phyloP scores from a whole-genome alignment of 2,888 invertebrate genomes.

The Eulithis prunata region DNA sequence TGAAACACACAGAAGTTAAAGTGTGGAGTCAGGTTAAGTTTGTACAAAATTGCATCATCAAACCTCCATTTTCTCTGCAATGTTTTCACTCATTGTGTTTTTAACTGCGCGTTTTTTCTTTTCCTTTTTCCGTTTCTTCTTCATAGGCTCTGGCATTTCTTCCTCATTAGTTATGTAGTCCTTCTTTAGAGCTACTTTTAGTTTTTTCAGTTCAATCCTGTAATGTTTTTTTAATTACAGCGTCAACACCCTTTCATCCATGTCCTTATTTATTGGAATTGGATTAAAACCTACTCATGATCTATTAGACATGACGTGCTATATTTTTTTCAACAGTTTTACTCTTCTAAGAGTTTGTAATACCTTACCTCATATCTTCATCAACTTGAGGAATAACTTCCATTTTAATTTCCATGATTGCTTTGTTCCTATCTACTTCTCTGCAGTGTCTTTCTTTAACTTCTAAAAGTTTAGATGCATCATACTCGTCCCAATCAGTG shows the following conservation, averaged over 20 bases:
- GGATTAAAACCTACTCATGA: too few relatives aligned
- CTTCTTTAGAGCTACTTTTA: constrained; percentile 59
- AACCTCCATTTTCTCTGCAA: constrained; percentile 58
- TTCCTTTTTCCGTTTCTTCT: constrained; percentile 36
- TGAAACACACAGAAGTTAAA: too few relatives aligned
- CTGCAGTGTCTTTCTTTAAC: constrained; percentile 58
- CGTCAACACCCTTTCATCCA: too few relatives aligned
- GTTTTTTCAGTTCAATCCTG: constrained; percentile 57
- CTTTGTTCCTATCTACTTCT: constrained; percentile 49
- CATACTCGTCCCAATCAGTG: constrained; percentile 58
- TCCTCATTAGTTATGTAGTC: constrained; percentile 62
- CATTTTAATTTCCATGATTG: constrained; percentile 54
- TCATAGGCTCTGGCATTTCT: constrained; percentile 59
- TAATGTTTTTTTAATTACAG: neutral
- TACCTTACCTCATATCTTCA: constrained; percentile 58
- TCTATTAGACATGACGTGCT: too few relatives aligned
- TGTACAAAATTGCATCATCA: too few relatives aligned
- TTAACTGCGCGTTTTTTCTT: constrained; percentile 49
- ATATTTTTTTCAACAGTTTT: too few relatives aligned
- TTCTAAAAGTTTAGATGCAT: constrained; percentile 47
- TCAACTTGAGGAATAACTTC: constrained; percentile 54
- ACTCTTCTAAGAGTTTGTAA: too few relatives aligned
- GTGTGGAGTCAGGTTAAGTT: too few relatives aligned
- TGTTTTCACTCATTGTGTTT: constrained; percentile 41
- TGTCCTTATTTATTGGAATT: too few relatives aligned